Percentiles rank a stretch among this genome's conserved stretches.
Evolutionary conservation across 2,888 invertebrate genomes (phyloP).

Genomic region (Pharmacophagus antenor): DNA sequence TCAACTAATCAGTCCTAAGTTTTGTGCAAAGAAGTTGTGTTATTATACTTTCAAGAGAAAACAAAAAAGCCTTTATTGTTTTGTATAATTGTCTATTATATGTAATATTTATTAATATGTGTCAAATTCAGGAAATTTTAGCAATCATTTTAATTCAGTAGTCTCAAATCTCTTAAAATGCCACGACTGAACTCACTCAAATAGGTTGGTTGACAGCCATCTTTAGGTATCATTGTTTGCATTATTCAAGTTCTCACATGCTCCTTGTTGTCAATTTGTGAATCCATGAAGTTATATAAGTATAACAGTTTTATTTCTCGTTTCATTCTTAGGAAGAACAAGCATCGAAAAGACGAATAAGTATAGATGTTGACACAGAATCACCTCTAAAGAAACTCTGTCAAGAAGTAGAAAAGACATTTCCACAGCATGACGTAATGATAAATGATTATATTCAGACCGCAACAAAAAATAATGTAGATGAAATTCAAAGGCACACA

Average conservation of each 20-base stretch:
- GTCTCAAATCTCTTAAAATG: no score
- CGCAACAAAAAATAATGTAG: constrained; percentile 81
- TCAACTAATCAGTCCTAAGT: not conserved
- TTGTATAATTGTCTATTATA: no score
- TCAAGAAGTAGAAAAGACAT: constrained; percentile 75
- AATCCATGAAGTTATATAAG: not conserved
- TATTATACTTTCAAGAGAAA: no score
- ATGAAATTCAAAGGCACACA: constrained; percentile 82
- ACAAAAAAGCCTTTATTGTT: no score
- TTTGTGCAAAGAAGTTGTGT: not conserved
- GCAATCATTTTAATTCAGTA: no score
- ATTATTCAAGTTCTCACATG: no score
- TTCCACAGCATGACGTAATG: constrained; percentile 81
- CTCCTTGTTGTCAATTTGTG: not conserved
- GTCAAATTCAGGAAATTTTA: no score
- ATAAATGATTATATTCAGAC: constrained; percentile 83
- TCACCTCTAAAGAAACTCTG: constrained; percentile 74
- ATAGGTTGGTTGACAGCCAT: no score
- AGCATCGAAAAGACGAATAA: constrained; percentile 59
- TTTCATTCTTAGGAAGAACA: constrained; percentile 60
- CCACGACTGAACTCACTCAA: no score
- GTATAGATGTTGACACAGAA: constrained; percentile 69
- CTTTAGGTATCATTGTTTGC: no score
- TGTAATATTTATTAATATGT: no score
- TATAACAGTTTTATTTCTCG: not conserved